Percentiles rank a stretch among this genome's conserved stretches.
Conservation (phyloP, 2,113 vertebrate genomes). For the Poeciliopsis occidentalis region DNA sequence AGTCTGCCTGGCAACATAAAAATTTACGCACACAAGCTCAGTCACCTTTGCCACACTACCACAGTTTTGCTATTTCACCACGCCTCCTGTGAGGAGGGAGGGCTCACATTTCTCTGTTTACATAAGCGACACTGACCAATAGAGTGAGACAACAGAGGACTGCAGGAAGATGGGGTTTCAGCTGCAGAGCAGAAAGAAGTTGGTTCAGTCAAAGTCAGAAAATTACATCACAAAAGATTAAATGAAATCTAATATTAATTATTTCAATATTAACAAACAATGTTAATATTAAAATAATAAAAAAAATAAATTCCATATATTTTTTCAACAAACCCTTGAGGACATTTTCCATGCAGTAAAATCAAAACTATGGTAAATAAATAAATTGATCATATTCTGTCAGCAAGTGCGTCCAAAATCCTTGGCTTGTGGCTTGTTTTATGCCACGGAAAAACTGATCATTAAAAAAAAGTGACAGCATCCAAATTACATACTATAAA, state of each 20-base stretch:
- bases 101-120: conserved; percentile 62
- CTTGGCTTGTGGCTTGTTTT: background rate
- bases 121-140: conserved; percentile 54
- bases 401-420: background rate
- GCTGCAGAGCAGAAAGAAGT: background rate
- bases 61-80: conserved; percentile 51
- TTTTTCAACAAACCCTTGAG: too few species aligned
- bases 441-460: background rate
- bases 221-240: background rate
- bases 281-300: too few species aligned
- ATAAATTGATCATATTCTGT: too few species aligned
- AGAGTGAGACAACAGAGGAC: background rate
- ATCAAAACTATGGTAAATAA: too few species aligned
- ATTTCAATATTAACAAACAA: too few species aligned
- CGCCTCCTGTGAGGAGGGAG: conserved; percentile 27
- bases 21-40: background rate
- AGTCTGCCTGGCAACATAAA: conserved; percentile 30
- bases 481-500: too few species aligned
- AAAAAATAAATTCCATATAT: too few species aligned
- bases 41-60: conserved; percentile 72
- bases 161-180: background rate
- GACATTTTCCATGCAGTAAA: too few species aligned
- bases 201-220: background rate
- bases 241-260: too few species aligned
- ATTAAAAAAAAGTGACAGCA: background rate